phyloP scores from a whole-genome alignment of 2,113 vertebrate genomes.

The Thamnophis sirtalis region DNA sequence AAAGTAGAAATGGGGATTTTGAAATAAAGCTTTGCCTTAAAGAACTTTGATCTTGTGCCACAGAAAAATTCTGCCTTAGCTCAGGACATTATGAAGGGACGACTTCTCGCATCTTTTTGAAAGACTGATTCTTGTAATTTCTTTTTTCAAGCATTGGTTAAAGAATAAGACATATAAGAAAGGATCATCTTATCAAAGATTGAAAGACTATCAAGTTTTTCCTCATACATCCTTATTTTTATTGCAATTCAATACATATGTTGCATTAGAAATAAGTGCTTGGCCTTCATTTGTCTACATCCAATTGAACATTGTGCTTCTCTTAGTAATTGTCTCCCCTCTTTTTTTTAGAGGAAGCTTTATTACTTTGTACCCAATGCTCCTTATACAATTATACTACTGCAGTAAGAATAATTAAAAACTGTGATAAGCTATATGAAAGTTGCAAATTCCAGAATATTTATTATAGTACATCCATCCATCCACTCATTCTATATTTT shows the following conservation, averaged over 20 bases:
- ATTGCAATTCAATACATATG: neutral
- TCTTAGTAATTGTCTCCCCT: neutral
- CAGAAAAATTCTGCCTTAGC: neutral
- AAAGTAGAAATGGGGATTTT: neutral
- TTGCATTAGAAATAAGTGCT: neutral
- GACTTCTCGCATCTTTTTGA: neutral
- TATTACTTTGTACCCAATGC: neutral
- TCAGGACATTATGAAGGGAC: neutral
- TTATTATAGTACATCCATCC: neutral
- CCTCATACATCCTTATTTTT: neutral
- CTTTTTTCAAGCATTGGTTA: neutral
- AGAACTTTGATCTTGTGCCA: neutral
- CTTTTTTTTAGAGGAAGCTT: too few species aligned
- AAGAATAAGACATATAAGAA: neutral
- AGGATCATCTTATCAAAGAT: neutral
- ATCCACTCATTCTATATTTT: neutral
- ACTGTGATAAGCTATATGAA: neutral
- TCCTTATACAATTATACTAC: neutral
- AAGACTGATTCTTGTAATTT: neutral
- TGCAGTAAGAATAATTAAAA: neutral
- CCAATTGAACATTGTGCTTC: neutral
- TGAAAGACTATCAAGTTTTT: neutral
- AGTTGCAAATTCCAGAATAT: neutral
- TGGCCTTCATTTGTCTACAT: neutral
- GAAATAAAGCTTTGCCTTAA: neutral